Base-by-base conservation (phyloP, 2,888 invertebrate species). In the Mythimna impura region DNA sequence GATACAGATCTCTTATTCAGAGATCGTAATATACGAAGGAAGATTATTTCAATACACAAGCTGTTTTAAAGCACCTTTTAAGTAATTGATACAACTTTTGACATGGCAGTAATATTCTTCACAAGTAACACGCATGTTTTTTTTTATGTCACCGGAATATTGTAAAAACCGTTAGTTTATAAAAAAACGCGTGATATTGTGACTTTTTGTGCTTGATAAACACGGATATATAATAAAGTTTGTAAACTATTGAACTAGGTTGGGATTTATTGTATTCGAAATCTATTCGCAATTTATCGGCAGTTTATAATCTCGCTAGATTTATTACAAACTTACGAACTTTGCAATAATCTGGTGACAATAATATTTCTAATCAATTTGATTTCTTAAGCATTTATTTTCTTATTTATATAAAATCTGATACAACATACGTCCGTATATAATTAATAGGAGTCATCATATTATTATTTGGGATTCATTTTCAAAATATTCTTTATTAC, bases 41-140 rank as follows among this genome's bases (percentile, higher is more conserved):
- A 22, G 50, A 55, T 30, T 17, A 71, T 64, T 30, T 30, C 20
- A 73, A 66, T 72, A 73, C 12, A 72, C 9, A 62, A 66, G 67
- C 62, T 55, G 67, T 65, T 79, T 69, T 34, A 17, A 79, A 73
- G 70, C 76, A 81, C 72, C 71, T 61, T 69, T 63, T 10, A 54
- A 64, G n/a, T 82, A 82, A 81, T 81, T 79, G 76, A 79, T 81
- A 71, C n/a, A 50, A 52, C 30, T 76, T 64, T 72, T 47, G 10
- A 36, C n/a, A 57, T 70, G 58, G 54, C 55, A 75, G 58, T 72
- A 62, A 40, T 72, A 40, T 75, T 40, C 1, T 74, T 43, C 4
- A 50, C 0, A 0, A 25, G 34, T 67, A 47, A 17, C 40, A 36
- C 17, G 12, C 22, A 50, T 68, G 25, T 7, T 55, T 55, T 54